These are phyloP conservation scores for Trachelipus rathkii DNA, from an alignment of 1,140 invertebrate species.

Conservation along the genomic window DNA sequence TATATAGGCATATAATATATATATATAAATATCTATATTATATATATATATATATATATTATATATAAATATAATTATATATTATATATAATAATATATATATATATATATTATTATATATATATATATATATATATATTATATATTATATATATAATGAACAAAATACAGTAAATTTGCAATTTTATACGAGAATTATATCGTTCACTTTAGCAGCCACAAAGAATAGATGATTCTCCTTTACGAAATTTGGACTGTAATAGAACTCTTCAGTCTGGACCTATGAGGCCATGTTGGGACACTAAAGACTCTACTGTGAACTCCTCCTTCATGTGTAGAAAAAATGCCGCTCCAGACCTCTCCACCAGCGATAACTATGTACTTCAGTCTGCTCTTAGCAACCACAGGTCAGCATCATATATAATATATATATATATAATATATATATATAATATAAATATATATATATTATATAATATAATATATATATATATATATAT, in stretches of 20 bases:
- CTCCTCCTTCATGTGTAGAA: neutral
- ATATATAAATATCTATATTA: too few relatives aligned
- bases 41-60: neutral
- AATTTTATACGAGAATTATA: too few relatives aligned
- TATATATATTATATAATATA: too few relatives aligned
- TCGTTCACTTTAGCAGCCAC: neutral
- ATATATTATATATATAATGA: neutral
- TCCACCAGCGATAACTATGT: conserved; percentile 50
- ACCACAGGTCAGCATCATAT: neutral
- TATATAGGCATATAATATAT: too few relatives aligned
- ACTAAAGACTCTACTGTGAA: neutral
- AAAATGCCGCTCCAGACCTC: conserved; percentile 46
- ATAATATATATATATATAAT: too few relatives aligned
- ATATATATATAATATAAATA: too few relatives aligned
- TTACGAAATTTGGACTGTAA: neutral
- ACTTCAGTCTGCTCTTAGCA: conserved; percentile 48
- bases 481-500: too few relatives aligned
- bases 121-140: conserved; percentile 4
- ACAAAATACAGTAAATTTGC: neutral
- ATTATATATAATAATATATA: neutral
- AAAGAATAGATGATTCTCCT: neutral
- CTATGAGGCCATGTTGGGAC: neutral
- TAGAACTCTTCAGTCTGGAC: neutral
- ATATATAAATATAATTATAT: neutral
- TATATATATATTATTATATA: neutral